These are phyloP conservation scores for Callospermophilus lateralis DNA, from an alignment of 2,113 vertebrate species.

Conservation along the genomic window DNA sequence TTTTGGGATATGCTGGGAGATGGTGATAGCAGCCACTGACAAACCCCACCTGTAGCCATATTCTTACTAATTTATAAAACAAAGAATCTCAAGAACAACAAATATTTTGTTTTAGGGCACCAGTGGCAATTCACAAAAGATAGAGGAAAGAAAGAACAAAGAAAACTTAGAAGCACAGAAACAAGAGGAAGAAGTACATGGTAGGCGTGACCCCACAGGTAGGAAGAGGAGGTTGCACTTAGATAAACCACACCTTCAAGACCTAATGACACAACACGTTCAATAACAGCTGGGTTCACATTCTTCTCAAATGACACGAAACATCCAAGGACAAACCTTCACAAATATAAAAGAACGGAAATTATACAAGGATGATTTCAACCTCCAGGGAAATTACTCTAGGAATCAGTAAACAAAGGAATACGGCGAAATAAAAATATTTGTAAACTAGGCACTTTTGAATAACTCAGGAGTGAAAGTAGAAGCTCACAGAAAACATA, in stretches of 20 bases:
- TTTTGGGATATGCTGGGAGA: not conserved
- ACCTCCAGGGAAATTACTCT: not conserved
- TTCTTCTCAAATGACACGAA: not conserved
- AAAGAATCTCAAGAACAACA: not conserved
- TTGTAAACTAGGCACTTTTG: not conserved
- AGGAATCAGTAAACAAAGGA: not conserved
- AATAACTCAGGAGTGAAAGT: not conserved
- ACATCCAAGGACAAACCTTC: not conserved
- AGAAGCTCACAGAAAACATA: not conserved
- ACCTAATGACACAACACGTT: not conserved
- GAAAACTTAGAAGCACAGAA: not conserved
- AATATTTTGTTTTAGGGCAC: not conserved
- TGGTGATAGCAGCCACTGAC: not conserved
- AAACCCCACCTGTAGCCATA: not conserved
- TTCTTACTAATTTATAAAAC: not conserved
- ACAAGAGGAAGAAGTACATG: not conserved
- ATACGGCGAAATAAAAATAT: not conserved
- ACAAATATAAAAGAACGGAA: not conserved
- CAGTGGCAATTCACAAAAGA: not conserved
- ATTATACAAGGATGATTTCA: not conserved
- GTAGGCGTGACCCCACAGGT: not conserved
- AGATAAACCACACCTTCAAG: not conserved
- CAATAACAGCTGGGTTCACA: not conserved
- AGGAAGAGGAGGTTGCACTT: not conserved
- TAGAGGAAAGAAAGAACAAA: not conserved